phyloP scores from a whole-genome alignment of 64 coral and sea anemone species.

The Orbicella faveolata region DNA sequence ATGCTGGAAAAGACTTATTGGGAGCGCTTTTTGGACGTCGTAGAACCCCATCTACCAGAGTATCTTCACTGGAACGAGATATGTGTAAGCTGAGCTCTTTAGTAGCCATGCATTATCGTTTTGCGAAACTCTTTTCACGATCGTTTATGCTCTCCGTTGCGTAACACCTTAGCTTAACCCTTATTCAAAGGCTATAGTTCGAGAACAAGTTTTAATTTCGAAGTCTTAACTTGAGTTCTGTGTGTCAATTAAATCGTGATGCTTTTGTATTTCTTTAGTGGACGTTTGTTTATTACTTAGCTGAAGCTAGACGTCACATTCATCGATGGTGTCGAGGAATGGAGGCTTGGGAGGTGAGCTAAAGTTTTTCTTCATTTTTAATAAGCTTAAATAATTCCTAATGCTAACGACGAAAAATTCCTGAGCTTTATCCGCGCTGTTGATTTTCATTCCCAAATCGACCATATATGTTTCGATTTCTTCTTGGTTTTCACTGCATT shows the following conservation, averaged over 20 bases:
- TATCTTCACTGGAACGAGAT: slow-evolving; percentile 99
- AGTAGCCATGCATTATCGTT: too few species aligned
- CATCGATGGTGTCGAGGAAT: slow-evolving; percentile 95
- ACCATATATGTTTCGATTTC: too few species aligned
- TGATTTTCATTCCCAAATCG: too few species aligned
- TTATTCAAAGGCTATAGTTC: not conserved
- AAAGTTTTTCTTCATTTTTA: not conserved
- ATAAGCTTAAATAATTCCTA: not conserved
- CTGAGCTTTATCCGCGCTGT: too few species aligned
- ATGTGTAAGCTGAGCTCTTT: slow-evolving; percentile 69
- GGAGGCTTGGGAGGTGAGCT: slow-evolving; percentile 92
- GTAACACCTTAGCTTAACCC: not conserved
- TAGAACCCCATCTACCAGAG: slow-evolving; percentile 95
- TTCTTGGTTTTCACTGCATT: too few species aligned
- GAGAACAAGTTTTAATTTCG: not conserved
- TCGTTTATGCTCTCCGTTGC: not conserved
- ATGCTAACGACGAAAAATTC: too few species aligned
- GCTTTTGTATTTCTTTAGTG: slow-evolving; percentile 55
- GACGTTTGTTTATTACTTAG: slow-evolving; percentile 95
- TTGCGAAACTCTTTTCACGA: too few species aligned
- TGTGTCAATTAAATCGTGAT: not conserved
- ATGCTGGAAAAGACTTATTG: slow-evolving; percentile 72
- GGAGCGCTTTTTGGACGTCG: slow-evolving; percentile 81
- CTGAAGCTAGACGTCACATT: slow-evolving; percentile 93
- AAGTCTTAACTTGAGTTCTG: not conserved